Evolutionary conservation across 2,113 vertebrate genomes (phyloP), one percentile per base, ranked within the genome.

Genomic region (Calyptommatus sinebrachiatus): DNA sequence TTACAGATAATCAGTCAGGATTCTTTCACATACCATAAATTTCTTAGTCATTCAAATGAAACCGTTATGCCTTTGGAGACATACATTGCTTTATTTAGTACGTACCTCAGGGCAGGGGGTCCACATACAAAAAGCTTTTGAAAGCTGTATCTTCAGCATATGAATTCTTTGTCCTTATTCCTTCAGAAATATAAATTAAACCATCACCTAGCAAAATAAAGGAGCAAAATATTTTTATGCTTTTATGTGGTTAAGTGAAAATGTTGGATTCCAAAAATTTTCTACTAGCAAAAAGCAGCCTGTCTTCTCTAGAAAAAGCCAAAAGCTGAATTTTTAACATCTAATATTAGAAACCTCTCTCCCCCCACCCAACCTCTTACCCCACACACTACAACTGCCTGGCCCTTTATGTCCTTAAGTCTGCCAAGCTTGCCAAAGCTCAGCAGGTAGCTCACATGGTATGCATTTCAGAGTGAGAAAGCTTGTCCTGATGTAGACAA

Each of bases 361-460:
- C 83, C 90, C 85, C 91, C 89, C 89, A 81, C 86, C 88, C 35
- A n/a, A 41, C 35, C 35, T 5, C 35, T 88, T 80, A 83, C 85
- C 90, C 91, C 1, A 10, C 21, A 24, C 91, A 91, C 88, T 93
- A 84, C 88, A 91, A 92, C 90, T 86, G 92, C 93, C 92, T 94
- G 90, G 89, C 87, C 77, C 92, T 89, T 94, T 95, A 93, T 92
- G 89, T 89, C 91, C 85, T 87, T 84, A 88, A 92, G 91, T 83
- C 94, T 95, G 89, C 92, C 93, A 92, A 87, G 91, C 93, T 93
- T 94, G 94, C 94, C 94, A 95, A 88, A 94, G 89, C 93, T 85
- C 95, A 95, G 94, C 94, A 95, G 95, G 95, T 94, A 94, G 92
- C 87, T 92, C 91, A 87, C 92, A 91, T 94, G 94, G 93, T 95